Base-by-base conservation (phyloP, 2,113 vertebrate genomes). In the Empidonax traillii region DNA sequence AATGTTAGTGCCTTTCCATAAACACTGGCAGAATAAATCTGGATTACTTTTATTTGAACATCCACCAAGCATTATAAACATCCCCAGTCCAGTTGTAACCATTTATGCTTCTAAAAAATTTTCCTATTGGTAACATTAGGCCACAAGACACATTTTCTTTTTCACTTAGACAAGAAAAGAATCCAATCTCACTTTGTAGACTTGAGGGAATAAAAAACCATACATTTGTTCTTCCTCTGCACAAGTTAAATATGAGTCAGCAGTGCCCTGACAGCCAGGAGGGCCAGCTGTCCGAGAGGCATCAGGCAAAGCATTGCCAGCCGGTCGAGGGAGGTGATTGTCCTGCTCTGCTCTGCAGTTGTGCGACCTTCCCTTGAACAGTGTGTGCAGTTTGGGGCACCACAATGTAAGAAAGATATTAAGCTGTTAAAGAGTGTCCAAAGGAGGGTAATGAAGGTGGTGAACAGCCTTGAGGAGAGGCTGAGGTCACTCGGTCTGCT, bases 171-270 rank as follows among this genome's bases (percentile, higher is more conserved):
- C 4, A 68, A 87, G 20, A 79, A 91, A 58, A 86, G 2, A 28
- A 85, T 9, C 31, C 43, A 43, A 14, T 49, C 23, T 80, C 31
- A 73, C 18, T 69, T 77, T 65, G 76, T 30, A 78, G 33, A 47
- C 27, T 23, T 46, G 10, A 51, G 69, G 8, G 3, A 6, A 10
- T 8, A 1, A 1, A 69, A 20, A 22, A 31, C 23, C 3, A 1
- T 39, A 9, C 3, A n/a, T 52, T 84, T 73, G 1, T 51, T 76
- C 30, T 37, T 83, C 21, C 10, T 83, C 31, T 37, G 28, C 23
- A 17, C 35, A 59, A 59, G 58, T 6, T 37, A 14, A 37, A 59
- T 59, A 23, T 37, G n/a, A 37, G 23, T 35, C 14, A 17, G n/a
- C 58, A 59, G n/a, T 37, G n/a, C 23, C n/a, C n/a, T 59, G 58